phyloP scores from a whole-genome alignment of 2,113 vertebrate genomes.

The Haemorhous mexicanus region DNA sequence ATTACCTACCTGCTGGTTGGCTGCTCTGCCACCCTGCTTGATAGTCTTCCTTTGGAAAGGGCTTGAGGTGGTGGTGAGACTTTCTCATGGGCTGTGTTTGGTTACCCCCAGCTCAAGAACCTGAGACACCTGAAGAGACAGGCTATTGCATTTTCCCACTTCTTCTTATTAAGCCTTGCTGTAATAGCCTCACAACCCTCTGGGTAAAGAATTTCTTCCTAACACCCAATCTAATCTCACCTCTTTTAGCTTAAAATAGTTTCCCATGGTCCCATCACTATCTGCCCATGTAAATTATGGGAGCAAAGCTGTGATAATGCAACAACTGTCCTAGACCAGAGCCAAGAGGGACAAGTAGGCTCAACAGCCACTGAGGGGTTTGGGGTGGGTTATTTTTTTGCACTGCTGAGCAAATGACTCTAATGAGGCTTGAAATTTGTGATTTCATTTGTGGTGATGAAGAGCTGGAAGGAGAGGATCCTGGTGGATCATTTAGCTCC shows the following conservation, averaged over 20 bases:
- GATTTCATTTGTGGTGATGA: background rate
- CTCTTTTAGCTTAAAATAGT: background rate
- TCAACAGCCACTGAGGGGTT: background rate
- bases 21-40: background rate
- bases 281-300: background rate
- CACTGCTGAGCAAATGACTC: background rate
- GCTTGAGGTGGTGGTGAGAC: background rate
- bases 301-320: background rate
- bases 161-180: background rate
- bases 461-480: background rate
- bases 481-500: background rate
- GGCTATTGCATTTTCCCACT: background rate
- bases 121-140: background rate
- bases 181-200: background rate
- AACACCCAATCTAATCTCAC: background rate
- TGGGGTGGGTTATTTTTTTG: background rate
- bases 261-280: background rate
- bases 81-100: background rate
- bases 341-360: background rate
- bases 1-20: background rate
- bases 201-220: background rate
- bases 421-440: background rate
- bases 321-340: background rate
- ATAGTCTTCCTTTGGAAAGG: background rate
- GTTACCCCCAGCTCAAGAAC: background rate